These are phyloP conservation scores for Ibidorhyncha struthersii DNA, from an alignment of 2,113 vertebrate species.

Conservation along the genomic window DNA sequence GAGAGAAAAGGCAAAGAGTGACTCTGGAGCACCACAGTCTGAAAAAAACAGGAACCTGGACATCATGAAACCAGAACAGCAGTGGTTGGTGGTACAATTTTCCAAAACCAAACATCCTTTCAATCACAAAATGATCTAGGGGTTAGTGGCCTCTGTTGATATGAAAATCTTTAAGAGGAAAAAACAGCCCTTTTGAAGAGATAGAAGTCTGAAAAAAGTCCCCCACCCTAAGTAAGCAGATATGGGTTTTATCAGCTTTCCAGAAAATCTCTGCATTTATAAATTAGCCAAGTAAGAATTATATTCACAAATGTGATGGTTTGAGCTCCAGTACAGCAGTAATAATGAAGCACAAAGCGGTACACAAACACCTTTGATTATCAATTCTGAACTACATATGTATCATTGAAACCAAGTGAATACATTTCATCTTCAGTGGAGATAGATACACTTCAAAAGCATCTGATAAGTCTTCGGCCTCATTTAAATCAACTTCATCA, in stretches of 20 bases:
- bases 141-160: constrained; percentile 39
- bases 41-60: constrained; percentile 38
- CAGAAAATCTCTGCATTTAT: neutral
- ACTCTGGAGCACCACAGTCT: neutral
- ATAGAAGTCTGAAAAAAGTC: constrained; percentile 1
- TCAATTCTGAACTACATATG: neutral
- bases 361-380: neutral
- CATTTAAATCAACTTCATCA: neutral
- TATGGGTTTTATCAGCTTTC: neutral
- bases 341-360: neutral
- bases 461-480: neutral
- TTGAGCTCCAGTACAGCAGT: neutral
- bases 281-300: neutral
- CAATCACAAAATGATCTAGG: neutral
- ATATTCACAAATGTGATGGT: neutral
- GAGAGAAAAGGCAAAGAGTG: neutral
- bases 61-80: neutral
- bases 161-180: constrained; percentile 19
- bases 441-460: neutral
- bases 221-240: constrained; percentile 9
- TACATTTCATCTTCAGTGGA: neutral
- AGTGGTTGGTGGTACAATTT: neutral
- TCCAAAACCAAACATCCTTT: constrained; percentile 29
- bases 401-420: neutral
- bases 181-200: neutral